Evolutionary conservation across 1,140 invertebrate genomes (phyloP).

Genomic region (Physella acuta): DNA sequence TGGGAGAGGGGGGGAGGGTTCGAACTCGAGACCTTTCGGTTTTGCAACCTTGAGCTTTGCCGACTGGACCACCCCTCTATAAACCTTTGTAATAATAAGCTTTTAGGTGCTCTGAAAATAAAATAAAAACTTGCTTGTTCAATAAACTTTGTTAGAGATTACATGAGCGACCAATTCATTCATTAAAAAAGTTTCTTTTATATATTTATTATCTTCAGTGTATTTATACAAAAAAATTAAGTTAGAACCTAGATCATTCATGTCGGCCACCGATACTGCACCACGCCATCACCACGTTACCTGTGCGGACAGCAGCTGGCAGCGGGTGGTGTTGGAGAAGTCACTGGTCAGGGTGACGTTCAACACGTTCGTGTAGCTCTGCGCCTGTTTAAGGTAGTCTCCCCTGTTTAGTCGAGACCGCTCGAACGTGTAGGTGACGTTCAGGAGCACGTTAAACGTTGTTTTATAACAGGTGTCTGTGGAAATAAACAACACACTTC

Average conservation of each 20-base stretch:
- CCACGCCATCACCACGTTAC: background rate
- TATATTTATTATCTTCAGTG: background rate
- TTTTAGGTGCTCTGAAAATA: too few relatives aligned
- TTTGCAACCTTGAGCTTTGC: too few relatives aligned
- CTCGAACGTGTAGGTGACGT: background rate
- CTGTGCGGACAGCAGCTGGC: background rate
- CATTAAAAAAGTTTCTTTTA: background rate
- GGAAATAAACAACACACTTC: too few relatives aligned
- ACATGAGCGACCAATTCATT: background rate
- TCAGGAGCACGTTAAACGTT: background rate
- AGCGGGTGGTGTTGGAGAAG: background rate
- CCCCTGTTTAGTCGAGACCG: background rate
- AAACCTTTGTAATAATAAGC: too few relatives aligned
- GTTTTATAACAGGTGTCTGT: background rate
- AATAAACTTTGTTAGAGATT: background rate
- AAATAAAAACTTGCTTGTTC: background rate
- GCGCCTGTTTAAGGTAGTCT: background rate
- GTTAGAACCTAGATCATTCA: background rate
- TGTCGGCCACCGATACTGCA: too few relatives aligned
- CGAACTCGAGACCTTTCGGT: too few relatives aligned
- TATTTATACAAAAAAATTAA: background rate
- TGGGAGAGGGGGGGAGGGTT: too few relatives aligned
- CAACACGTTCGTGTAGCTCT: background rate
- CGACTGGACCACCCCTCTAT: too few relatives aligned
- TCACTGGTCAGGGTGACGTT: background rate